Evolutionary conservation across 2,113 vertebrate genomes (phyloP), one percentile per base, ranked within the genome.

Genomic region (Sylvietta virens): DNA sequence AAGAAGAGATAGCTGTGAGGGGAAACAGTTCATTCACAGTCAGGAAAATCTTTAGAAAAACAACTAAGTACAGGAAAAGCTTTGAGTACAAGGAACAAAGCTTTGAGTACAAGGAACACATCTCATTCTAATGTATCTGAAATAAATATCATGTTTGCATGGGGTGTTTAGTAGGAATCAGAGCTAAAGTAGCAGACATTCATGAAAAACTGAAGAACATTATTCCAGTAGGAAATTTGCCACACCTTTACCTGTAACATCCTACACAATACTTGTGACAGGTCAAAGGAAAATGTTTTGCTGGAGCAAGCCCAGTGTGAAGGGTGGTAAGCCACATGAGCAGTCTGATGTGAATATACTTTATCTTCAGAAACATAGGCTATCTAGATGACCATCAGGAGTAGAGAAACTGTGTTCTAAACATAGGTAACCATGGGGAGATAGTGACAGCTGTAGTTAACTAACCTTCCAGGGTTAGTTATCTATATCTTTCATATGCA

Each of bases 401-500:
- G 21, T 15, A 56, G 13, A 33, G 13, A 50, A 84, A 23, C 18
- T 18, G 4, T 86, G 7, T 50, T 83, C 57, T 28, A 76, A 45
- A 27, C 3, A 24, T 3, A 35, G 7, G 2, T 61, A 17, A 44
- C 15, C 37, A 31, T n/a, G 18, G 13, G 47, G 16, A 84, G 3
- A 33, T 3, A 18, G 17, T 45, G 74, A 81, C 60, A 72, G 6
- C 10, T 61, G 9, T 4, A 9, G 31, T 26, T 31, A 72, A 26
- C 17, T 27, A 72, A 22, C 8, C 2, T 53, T 64, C 31, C 20
- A 50, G 8, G 23, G 15, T 42, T 53, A 65, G 6, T 27, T 64
- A 15, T 14, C 30, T 57, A 4, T 8, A 39, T 7, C 28, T 64
- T 78, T 35, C 31, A 70, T 11, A 24, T 0, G 1, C 3, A 37